These are phyloP conservation scores for Rhynchomys soricoides DNA, from an alignment of 2,113 vertebrate species.

Conservation along the genomic window DNA sequence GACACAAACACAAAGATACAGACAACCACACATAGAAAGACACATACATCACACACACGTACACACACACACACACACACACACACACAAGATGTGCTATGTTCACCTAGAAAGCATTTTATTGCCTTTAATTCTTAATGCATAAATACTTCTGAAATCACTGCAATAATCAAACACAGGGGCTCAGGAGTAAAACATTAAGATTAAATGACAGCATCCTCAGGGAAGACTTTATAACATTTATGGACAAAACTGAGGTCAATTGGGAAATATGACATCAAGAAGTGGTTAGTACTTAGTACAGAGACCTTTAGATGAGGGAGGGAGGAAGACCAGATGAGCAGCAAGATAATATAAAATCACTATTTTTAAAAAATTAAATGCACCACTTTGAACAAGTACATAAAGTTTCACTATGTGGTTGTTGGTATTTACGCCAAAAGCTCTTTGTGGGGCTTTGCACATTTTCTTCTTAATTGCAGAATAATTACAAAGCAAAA, in stretches of 20 bases:
- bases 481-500: constrained; percentile 40
- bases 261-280: constrained; percentile 50
- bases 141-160: constrained; percentile 46
- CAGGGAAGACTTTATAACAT: constrained; percentile 24
- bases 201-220: constrained; percentile 39
- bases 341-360: neutral
- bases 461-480: constrained; percentile 37
- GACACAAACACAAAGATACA: neutral
- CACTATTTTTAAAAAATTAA: constrained; percentile 32
- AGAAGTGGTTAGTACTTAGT: neutral
- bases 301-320: neutral
- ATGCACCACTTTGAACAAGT: neutral
- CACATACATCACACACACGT: neutral
- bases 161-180: neutral
- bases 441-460: neutral
- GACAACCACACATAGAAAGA: neutral
- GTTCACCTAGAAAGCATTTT: neutral
- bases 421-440: neutral
- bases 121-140: neutral
- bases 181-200: constrained; percentile 34
- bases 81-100: neutral
- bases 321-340: too few species aligned
- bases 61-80: neutral
- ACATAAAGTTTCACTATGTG: neutral
- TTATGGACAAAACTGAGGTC: constrained; percentile 12